A percentile compares a stretch with the other conserved stretches of the same genome.
phyloP scores from a whole-genome alignment of 2,113 vertebrate species.

The Crotophaga sulcirostris region DNA sequence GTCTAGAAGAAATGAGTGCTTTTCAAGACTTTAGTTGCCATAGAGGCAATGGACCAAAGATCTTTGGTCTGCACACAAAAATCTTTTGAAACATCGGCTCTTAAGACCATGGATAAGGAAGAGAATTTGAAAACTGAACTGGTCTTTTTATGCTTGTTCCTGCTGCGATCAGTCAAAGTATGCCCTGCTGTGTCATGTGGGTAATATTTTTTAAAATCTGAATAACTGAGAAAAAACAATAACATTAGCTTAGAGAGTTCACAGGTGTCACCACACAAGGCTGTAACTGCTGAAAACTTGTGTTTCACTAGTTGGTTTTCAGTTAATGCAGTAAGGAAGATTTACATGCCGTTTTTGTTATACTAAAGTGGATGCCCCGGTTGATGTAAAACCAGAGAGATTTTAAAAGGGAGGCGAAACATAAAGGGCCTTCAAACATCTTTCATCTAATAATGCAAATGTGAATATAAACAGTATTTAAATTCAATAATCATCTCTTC shows the following conservation, averaged over 20 bases:
- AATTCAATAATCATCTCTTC: background rate
- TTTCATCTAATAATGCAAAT: background rate
- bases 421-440: background rate
- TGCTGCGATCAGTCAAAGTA: slow-evolving; percentile 10
- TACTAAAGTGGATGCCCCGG: background rate
- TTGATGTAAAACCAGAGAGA: background rate
- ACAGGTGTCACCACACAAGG: background rate
- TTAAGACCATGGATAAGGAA: background rate
- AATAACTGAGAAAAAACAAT: slow-evolving; percentile 8
- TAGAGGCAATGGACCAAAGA: slow-evolving; percentile 33
- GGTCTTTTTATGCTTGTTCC: slow-evolving; percentile 18
- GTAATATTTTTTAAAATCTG: slow-evolving; percentile 26
- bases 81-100: slow-evolving; percentile 5
- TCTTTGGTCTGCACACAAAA: background rate
- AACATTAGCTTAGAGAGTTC: slow-evolving; percentile 17
- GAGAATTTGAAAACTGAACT: background rate
- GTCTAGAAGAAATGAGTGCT: slow-evolving; percentile 61
- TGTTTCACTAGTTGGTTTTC: background rate
- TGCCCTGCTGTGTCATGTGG: slow-evolving; percentile 1
- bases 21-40: slow-evolving; percentile 54
- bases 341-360: background rate
- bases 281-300: background rate
- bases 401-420: background rate
- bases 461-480: background rate
- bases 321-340: background rate